Evolutionary conservation across 1,140 invertebrate species (phyloP).

Genomic region (Drosophila auraria): DNA sequence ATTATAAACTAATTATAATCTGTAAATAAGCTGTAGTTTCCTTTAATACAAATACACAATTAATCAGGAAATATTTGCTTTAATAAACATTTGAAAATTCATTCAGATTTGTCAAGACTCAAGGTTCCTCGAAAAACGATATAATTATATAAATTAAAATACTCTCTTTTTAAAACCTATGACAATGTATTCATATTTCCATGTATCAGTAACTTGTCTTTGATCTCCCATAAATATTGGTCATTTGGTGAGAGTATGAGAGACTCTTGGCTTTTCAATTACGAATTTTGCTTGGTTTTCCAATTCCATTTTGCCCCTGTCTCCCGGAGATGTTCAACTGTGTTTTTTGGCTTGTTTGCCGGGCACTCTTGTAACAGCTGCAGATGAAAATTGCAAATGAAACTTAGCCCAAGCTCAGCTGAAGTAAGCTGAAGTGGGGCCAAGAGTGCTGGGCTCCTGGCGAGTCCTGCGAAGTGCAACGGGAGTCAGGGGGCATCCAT

Average conservation of each 20-base stretch:
- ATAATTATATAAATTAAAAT: too few relatives aligned
- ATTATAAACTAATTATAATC: too few relatives aligned
- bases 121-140: too few relatives aligned
- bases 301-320: conserved; percentile 64
- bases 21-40: too few relatives aligned
- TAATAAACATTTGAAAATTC: too few relatives aligned
- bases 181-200: too few relatives aligned
- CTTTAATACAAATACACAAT: too few relatives aligned
- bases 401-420: conserved; percentile 62
- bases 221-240: background rate
- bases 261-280: conserved; percentile 45
- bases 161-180: background rate
- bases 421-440: conserved; percentile 37
- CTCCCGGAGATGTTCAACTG: conserved; percentile 25
- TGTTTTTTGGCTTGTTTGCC: conserved; percentile 53
- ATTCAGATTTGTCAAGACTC: too few relatives aligned
- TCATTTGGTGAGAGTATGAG: conserved; percentile 26
- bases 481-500: conserved; percentile 27
- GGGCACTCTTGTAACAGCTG: conserved; percentile 71
- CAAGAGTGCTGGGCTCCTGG: conserved; percentile 3
- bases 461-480: conserved; percentile 22
- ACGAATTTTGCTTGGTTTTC: conserved; percentile 62
- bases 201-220: background rate
- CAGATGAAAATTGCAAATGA: conserved; percentile 82
- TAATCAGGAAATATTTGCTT: too few relatives aligned